These are phyloP conservation scores for Danio aesculapii DNA, from an alignment of 2,797 vertebrate species.

Conservation along the genomic window DNA sequence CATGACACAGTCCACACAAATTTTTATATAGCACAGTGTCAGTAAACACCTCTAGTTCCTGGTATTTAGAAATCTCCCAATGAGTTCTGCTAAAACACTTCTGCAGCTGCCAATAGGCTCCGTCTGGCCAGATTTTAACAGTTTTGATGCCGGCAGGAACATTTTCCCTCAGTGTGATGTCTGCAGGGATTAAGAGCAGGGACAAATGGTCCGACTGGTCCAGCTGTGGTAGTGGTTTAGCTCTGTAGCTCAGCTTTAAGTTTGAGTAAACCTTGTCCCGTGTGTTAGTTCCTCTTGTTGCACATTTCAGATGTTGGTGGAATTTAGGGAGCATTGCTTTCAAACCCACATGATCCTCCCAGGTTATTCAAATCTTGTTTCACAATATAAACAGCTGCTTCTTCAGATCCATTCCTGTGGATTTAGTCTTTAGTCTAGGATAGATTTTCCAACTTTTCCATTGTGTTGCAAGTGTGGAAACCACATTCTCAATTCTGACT, in stretches of 20 bases:
- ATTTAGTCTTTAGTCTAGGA: no score
- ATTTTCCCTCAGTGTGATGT: background rate
- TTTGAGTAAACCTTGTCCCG: background rate
- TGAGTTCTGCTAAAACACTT: conserved; percentile 30
- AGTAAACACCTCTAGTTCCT: conserved; percentile 28
- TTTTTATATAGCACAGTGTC: conserved; percentile 38
- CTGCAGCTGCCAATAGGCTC: conserved; percentile 22
- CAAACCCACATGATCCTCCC: no score
- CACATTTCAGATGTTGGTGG: conserved; percentile 2
- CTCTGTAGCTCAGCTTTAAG: conserved; percentile 20
- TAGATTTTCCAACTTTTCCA: no score
- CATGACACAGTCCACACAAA: conserved; percentile 37
- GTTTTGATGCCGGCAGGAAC: background rate
- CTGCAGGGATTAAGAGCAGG: conserved; percentile 23
- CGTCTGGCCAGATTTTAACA: background rate
- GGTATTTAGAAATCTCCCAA: conserved; percentile 28
- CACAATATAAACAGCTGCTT: no score
- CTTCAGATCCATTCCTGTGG: no score
- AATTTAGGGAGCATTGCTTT: background rate
- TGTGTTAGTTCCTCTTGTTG: conserved; percentile 4
- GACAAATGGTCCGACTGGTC: conserved; percentile 30
- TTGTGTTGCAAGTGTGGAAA: no score
- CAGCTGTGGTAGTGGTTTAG: conserved; percentile 17
- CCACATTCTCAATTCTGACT: no score
- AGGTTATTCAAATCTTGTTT: no score